Evolutionary conservation across 1,140 invertebrate species (phyloP).

Genomic region (Drosophila takahashii): DNA sequence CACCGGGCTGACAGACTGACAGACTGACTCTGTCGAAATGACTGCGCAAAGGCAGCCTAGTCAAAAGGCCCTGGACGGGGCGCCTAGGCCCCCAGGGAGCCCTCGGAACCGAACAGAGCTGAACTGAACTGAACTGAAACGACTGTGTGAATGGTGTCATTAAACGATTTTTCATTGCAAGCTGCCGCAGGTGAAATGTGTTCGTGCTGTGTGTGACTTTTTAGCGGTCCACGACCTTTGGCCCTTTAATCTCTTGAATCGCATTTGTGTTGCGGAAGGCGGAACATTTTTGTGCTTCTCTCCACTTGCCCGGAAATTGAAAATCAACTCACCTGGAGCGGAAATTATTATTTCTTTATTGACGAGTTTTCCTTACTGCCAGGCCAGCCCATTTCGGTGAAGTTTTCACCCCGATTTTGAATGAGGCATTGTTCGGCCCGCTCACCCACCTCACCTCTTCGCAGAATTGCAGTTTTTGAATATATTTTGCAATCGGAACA

Average conservation of each 20-base stretch:
- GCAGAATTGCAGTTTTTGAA: constrained; percentile 27
- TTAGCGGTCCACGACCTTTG: constrained; percentile 67
- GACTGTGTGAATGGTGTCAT: constrained; percentile 80
- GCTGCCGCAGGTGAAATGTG: constrained; percentile 76
- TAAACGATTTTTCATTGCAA: constrained; percentile 84
- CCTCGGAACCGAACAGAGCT: constrained; percentile 8
- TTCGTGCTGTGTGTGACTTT: constrained; percentile 47
- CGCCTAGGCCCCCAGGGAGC: neutral
- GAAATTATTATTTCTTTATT: constrained; percentile 83
- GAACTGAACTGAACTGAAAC: constrained; percentile 6
- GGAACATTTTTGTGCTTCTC: constrained; percentile 40
- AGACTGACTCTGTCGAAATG: constrained; percentile 54
- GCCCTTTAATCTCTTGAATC: constrained; percentile 57
- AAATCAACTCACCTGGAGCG: constrained; percentile 71
- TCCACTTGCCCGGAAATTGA: constrained; percentile 71
- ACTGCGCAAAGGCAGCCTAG: constrained; percentile 50
- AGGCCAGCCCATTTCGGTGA: neutral
- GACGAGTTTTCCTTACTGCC: constrained; percentile 40
- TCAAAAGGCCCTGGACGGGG: constrained; percentile 9
- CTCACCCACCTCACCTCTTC: neutral
- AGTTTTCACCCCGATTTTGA: constrained; percentile 25
- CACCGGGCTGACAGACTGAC: constrained; percentile 22
- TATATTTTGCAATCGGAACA: constrained; percentile 64
- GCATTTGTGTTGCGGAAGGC: constrained; percentile 24
- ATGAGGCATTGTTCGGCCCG: constrained; percentile 44